These are phyloP conservation scores for Pseudochaenichthys georgianus DNA, from an alignment of 2,797 vertebrate genomes.

Conservation along the genomic window DNA sequence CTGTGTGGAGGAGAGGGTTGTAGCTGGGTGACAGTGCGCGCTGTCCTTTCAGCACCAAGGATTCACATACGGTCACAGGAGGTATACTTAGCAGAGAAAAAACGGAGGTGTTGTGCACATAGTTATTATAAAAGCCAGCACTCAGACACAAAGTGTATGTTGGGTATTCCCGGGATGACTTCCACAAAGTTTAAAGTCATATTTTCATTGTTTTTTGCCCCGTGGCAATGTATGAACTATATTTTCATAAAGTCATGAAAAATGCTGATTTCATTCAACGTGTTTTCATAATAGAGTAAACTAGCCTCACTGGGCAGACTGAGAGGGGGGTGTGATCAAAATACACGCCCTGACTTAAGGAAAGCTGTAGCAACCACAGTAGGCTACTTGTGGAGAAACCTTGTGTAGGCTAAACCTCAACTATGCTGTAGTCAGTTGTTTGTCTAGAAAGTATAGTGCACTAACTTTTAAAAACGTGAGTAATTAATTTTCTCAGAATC, in stretches of 20 bases:
- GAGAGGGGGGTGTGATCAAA: constrained; percentile 31
- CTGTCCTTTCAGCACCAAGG: constrained; percentile 81
- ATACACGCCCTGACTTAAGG: constrained; percentile 58
- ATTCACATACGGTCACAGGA: constrained; percentile 28
- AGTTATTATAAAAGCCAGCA: not conserved
- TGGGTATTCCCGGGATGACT: not conserved
- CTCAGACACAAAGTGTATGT: not conserved
- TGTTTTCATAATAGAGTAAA: constrained; percentile 9
- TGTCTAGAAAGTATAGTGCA: constrained; percentile 11
- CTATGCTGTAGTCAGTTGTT: not conserved
- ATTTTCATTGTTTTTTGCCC: not conserved
- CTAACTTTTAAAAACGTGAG: constrained; percentile 6
- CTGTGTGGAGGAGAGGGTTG: not conserved
- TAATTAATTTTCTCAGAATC: constrained; percentile 55
- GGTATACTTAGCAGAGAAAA: constrained; percentile 3
- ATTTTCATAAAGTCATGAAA: not conserved
- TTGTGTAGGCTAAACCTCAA: constrained; percentile 1
- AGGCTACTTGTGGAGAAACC: constrained; percentile 17
- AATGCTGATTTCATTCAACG: not conserved
- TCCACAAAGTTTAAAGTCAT: not conserved
- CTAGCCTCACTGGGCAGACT: constrained; percentile 2
- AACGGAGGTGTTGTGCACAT: not conserved
- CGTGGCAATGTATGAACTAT: not conserved
- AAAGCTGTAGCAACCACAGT: constrained; percentile 43
- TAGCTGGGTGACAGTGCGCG: constrained; percentile 53